Percentiles rank a stretch among this genome's conserved stretches.
These are phyloP conservation scores for Drosophila kanapiae DNA, from an alignment of 1,140 invertebrate species.

Conservation along the genomic window DNA sequence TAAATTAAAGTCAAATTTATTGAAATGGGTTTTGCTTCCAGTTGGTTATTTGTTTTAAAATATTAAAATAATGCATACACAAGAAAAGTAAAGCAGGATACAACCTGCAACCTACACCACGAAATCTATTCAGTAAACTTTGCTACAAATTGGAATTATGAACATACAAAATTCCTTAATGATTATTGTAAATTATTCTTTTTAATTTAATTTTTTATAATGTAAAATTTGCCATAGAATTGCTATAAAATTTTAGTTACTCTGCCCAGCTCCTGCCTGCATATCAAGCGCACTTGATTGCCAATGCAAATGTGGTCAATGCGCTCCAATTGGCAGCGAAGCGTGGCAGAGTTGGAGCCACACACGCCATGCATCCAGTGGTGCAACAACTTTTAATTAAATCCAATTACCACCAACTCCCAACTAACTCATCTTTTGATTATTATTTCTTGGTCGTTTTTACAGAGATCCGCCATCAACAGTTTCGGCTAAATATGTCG, in stretches of 20 bases:
- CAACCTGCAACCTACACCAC: too few relatives aligned
- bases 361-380: slow-evolving; percentile 73
- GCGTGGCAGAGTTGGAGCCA: slow-evolving; percentile 60
- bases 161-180: not conserved
- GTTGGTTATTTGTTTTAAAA: not conserved
- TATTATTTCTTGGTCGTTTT: not conserved
- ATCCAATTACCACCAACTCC: slow-evolving; percentile 56
- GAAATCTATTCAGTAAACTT: not conserved
- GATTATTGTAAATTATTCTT: not conserved
- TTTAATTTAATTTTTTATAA: too few relatives aligned
- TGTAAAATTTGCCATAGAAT: not conserved
- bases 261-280: not conserved
- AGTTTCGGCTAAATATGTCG: slow-evolving; percentile 90
- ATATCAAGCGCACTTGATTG: slow-evolving; percentile 5
- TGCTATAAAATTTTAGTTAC: not conserved
- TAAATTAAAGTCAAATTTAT: slow-evolving; percentile 10
- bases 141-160: not conserved
- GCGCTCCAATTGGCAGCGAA: slow-evolving; percentile 67
- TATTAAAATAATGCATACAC: not conserved
- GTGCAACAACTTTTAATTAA: slow-evolving; percentile 82
- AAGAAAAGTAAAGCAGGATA: not conserved
- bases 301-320: slow-evolving; percentile 74
- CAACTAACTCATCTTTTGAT: slow-evolving; percentile 18
- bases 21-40: not conserved
- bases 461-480: slow-evolving; percentile 88